Percentiles rank a stretch among this genome's conserved stretches.
These are phyloP conservation scores for Narcine bancroftii DNA, from an alignment of 2,113 vertebrate genomes.

Conservation along the genomic window DNA sequence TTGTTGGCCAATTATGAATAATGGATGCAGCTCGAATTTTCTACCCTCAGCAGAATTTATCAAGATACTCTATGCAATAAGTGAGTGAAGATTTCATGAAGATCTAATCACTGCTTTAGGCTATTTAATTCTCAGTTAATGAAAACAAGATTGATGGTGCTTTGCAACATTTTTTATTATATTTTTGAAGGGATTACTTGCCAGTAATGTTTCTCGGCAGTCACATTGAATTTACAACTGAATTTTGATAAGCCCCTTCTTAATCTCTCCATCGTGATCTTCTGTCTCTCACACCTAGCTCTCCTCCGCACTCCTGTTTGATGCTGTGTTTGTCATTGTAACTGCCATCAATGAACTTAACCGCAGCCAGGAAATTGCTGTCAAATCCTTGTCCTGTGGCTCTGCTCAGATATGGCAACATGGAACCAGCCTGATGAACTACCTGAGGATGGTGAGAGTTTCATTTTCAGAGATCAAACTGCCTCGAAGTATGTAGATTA, in stretches of 20 bases:
- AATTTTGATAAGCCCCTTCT: background rate
- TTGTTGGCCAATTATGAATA: background rate
- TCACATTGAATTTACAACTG: constrained; percentile 27
- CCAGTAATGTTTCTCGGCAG: background rate
- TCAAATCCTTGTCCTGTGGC: constrained; percentile 89
- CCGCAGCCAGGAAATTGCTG: constrained; percentile 91
- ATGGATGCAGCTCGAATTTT: background rate
- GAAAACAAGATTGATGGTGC: background rate
- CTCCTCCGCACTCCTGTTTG: constrained; percentile 86
- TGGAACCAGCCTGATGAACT: constrained; percentile 97
- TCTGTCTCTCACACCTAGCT: constrained; percentile 56
- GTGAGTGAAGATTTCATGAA: background rate
- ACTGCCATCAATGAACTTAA: constrained; percentile 89
- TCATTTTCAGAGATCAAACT: background rate
- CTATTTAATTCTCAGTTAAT: background rate
- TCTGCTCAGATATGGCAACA: constrained; percentile 98
- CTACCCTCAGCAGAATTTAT: background rate
- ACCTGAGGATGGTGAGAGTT: constrained; percentile 88
- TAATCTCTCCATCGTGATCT: background rate
- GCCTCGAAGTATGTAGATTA: background rate
- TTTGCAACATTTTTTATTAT: background rate
- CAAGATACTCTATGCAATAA: background rate
- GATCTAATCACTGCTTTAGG: background rate
- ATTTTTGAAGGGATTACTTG: background rate
- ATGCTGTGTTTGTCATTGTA: constrained; percentile 84